These are phyloP conservation scores for Mystacornis crossleyi DNA, from an alignment of 2,113 vertebrate genomes.

Conservation along the genomic window DNA sequence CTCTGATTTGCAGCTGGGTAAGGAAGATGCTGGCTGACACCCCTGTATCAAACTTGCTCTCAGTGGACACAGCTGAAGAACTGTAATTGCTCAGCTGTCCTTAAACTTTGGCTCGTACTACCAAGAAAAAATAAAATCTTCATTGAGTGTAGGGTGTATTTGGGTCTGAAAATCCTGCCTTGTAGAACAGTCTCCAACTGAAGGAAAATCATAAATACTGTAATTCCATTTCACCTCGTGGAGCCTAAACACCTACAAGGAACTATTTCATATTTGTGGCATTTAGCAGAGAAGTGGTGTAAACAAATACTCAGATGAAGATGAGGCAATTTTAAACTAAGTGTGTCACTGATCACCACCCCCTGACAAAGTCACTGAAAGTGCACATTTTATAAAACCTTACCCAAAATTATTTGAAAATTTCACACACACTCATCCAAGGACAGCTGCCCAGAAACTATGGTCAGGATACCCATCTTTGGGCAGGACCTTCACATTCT, in stretches of 20 bases:
- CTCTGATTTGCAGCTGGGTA: not conserved
- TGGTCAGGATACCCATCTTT: not conserved
- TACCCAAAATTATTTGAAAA: not conserved
- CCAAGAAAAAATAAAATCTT: not conserved
- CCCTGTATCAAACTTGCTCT: not conserved
- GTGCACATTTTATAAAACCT: not conserved
- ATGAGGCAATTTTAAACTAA: not conserved
- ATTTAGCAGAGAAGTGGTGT: not conserved
- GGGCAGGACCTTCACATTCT: not conserved
- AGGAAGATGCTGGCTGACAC: accelerated
- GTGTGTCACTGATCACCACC: accelerated
- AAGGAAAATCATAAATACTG: not conserved
- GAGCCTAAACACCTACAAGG: not conserved
- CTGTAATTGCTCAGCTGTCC: accelerated
- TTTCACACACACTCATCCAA: not conserved
- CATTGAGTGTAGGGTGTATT: not conserved
- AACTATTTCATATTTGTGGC: not conserved
- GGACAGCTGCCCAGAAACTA: not conserved
- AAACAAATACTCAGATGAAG: not conserved
- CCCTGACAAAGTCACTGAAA: not conserved
- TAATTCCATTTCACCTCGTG: not conserved
- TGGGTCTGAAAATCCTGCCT: not conserved
- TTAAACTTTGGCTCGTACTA: not conserved
- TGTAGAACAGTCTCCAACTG: not conserved
- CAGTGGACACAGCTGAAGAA: not conserved